phyloP scores from a whole-genome alignment of 1,140 invertebrate species.

The Drosophila suzukii region DNA sequence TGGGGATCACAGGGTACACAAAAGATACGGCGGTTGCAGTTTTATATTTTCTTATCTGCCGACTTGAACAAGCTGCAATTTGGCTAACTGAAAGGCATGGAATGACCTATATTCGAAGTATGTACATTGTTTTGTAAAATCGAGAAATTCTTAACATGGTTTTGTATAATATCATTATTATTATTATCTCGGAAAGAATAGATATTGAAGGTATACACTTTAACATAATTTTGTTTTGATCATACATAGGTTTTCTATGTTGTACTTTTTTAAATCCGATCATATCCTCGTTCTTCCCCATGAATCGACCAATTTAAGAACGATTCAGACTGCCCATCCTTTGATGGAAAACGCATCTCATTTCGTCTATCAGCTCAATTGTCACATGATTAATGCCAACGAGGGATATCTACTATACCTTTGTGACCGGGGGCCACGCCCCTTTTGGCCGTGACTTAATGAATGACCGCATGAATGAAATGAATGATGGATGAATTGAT shows the following conservation, averaged over 20 bases:
- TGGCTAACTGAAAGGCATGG: slow-evolving; percentile 20
- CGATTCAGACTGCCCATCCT: slow-evolving; percentile 13
- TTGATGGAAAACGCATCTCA: slow-evolving; percentile 30
- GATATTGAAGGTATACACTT: too few relatives aligned
- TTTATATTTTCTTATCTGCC: slow-evolving; percentile 28
- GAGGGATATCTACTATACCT: slow-evolving; percentile 42
- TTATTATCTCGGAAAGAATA: not conserved
- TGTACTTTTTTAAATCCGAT: too few relatives aligned
- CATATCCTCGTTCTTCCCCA: not conserved
- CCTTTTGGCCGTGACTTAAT: slow-evolving; percentile 52
- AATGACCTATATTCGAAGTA: slow-evolving; percentile 21
- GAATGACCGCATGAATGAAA: slow-evolving; percentile 55
- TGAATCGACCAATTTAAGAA: not conserved
- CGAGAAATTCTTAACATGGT: not conserved
- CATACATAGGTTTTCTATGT: too few relatives aligned
- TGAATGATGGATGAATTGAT: slow-evolving; percentile 69
- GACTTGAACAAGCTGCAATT: slow-evolving; percentile 39
- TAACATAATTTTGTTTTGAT: too few relatives aligned
- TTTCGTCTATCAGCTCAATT: slow-evolving; percentile 57
- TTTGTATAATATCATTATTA: not conserved
- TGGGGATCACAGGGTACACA: slow-evolving; percentile 15
- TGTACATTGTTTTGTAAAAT: not conserved
- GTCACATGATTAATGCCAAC: slow-evolving; percentile 71
- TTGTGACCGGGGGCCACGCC: slow-evolving; percentile 44
- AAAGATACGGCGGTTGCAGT: slow-evolving; percentile 25